Evolutionary conservation across 2,797 vertebrate species (phyloP), one percentile per base, ranked within the genome.

Genomic region (Heterohyrax brucei): DNA sequence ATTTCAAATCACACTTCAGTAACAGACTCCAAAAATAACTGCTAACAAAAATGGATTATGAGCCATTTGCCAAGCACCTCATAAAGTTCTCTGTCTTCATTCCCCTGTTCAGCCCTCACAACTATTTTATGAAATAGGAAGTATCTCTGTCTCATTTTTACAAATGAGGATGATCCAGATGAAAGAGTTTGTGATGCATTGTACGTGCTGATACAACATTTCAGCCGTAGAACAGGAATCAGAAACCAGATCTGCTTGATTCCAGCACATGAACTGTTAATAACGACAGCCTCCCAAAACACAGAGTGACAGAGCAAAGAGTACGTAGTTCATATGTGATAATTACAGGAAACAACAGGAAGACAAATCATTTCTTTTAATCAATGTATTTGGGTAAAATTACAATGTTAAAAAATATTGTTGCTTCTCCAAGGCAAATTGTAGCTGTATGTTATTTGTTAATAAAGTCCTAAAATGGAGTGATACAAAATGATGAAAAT

Each of bases 401-500:
- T 50, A 4, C 13, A 33, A 48, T 26, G 13, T 64, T 90, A 66
- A 80, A 62, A 68, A 80, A 80, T 50, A 80, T 66, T 68, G 13
- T 86, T 26, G 62, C 22, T 39, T 56, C 4, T 68, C 62, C 7
- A 53, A 81, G 77, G n/a, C 1, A 70, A 44, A 73, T 50, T 77
- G 56, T 50, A 50, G 68, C 24, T 70, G 46, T 53, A 39, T 75
- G 61, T 18, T 77, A 14, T 18, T 70, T 87, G 61, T 77, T 44
- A 26, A 68, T 80, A 73, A 89, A 75, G 13, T 44, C 22, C 61
- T 70, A 53, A 90, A 66, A 80, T 48, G 13, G 83, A 78, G 84
- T 48, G 75, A 66, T 24, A 50, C 33, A 80, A 81, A 85, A 85
- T 66, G 30, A 86, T 39, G 61, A 79, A 89, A 92, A 68, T 50